Evolutionary conservation across 2,113 vertebrate genomes (phyloP).

Genomic region (Microcebus jonahi): DNA sequence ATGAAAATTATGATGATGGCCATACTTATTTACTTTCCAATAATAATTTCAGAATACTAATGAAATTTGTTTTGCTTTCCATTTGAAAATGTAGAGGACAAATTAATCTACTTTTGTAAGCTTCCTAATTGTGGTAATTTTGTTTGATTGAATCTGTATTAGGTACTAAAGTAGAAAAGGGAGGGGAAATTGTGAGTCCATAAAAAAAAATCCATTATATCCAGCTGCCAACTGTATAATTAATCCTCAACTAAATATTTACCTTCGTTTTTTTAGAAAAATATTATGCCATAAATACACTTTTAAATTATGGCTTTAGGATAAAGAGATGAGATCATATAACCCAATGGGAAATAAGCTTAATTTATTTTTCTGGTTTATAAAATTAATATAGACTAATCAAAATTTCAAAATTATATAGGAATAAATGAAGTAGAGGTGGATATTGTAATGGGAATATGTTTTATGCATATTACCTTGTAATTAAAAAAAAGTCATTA

Average conservation of each 20-base stretch:
- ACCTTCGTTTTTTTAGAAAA: neutral
- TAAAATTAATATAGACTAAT: neutral
- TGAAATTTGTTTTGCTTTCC: constrained; percentile 51
- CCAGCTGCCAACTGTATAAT: neutral
- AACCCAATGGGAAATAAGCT: neutral
- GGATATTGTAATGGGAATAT: neutral
- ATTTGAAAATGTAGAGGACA: constrained; percentile 45
- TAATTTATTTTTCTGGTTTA: neutral
- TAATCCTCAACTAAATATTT: constrained; percentile 4
- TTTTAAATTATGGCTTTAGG: neutral
- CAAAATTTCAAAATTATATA: neutral
- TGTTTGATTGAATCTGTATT: constrained; percentile 51
- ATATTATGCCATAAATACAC: neutral
- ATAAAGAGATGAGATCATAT: neutral
- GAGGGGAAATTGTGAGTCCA: neutral
- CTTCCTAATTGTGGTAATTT: constrained; percentile 54
- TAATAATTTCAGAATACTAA: constrained; percentile 60
- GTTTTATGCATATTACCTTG: neutral
- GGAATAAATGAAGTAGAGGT: neutral
- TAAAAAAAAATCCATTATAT: neutral
- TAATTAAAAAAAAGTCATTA: neutral
- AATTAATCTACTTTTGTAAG: constrained; percentile 58
- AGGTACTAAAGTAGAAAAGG: neutral
- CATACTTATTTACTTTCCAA: constrained; percentile 64
- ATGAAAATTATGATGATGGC: constrained; percentile 24